These are phyloP conservation scores for Lerista edwardsae DNA, from an alignment of 2,797 vertebrate species.

Conservation along the genomic window DNA sequence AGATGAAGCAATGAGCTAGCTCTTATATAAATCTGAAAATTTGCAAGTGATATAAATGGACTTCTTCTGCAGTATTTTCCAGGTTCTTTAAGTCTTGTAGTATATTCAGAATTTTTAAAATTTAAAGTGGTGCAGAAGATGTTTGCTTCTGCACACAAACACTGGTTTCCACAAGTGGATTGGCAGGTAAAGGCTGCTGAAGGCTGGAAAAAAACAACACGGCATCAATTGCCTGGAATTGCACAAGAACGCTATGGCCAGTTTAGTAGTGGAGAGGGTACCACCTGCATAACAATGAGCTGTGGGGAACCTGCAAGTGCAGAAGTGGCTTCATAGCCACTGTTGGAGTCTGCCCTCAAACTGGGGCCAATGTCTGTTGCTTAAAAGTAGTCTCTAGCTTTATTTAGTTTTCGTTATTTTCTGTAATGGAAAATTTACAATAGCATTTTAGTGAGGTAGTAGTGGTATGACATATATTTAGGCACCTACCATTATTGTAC, in stretches of 20 bases:
- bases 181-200: background rate
- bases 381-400: conserved; percentile 45
- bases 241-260: background rate
- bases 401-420: conserved; percentile 42
- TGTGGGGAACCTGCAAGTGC: background rate
- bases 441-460: conserved; percentile 34
- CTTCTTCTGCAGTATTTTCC: conserved; percentile 57
- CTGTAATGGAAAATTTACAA: conserved; percentile 42
- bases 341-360: background rate
- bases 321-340: background rate
- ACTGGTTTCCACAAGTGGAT: background rate
- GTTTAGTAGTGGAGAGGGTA: background rate
- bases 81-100: conserved; percentile 51
- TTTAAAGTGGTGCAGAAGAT: conserved; percentile 39
- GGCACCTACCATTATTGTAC: conserved; percentile 6
- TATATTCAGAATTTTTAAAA: conserved; percentile 36
- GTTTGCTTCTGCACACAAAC: background rate
- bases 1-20: no score
- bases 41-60: conserved; percentile 65
- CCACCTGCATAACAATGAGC: background rate
- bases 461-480: conserved; percentile 42
- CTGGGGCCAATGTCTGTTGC: conserved; percentile 24
- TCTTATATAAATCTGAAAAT: conserved; percentile 57
- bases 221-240: background rate
- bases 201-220: background rate